Percentiles rank a stretch among this genome's conserved stretches.
Evolutionary conservation across 2,888 invertebrate species (phyloP).

Genomic region (Diadromus collaris): DNA sequence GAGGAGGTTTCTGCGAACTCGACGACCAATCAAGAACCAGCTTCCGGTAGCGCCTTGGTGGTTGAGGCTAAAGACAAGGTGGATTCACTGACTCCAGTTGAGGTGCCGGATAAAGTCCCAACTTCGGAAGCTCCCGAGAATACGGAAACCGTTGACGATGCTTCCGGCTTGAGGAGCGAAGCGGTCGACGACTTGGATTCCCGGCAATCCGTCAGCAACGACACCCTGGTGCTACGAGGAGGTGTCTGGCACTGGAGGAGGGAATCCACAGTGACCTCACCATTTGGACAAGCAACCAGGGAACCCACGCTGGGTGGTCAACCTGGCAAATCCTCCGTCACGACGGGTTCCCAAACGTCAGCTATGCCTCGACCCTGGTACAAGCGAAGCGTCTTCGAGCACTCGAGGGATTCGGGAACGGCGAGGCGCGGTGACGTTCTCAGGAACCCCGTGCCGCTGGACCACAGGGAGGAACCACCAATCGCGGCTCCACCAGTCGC

Average conservation of each 20-base stretch:
- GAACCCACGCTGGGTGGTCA: constrained; percentile 37
- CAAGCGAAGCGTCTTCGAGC: constrained; percentile 82
- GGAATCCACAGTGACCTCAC: constrained; percentile 51
- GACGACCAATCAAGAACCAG: background rate
- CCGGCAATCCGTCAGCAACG: constrained; percentile 73
- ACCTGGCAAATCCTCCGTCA: constrained; percentile 45
- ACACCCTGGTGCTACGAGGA: constrained; percentile 75
- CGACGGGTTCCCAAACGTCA: constrained; percentile 64
- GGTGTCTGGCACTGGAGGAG: constrained; percentile 74
- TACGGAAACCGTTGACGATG: background rate
- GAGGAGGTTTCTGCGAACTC: background rate
- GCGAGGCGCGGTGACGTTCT: constrained; percentile 68
- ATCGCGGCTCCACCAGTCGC: background rate
- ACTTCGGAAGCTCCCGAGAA: background rate
- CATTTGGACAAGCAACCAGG: background rate
- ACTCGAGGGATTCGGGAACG: constrained; percentile 69
- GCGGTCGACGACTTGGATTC: constrained; percentile 44
- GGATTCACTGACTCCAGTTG: background rate
- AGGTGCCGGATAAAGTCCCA: background rate
- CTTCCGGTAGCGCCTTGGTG: background rate
- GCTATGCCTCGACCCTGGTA: constrained; percentile 85
- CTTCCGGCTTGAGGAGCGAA: constrained; percentile 1
- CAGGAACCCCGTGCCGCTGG: constrained; percentile 61
- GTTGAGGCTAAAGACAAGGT: background rate
- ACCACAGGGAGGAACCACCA: constrained; percentile 10